A percentile compares a stretch with the other conserved stretches of the same genome.
Conservation (phyloP, 2,113 vertebrate genomes). For the Vicugna pacos region DNA sequence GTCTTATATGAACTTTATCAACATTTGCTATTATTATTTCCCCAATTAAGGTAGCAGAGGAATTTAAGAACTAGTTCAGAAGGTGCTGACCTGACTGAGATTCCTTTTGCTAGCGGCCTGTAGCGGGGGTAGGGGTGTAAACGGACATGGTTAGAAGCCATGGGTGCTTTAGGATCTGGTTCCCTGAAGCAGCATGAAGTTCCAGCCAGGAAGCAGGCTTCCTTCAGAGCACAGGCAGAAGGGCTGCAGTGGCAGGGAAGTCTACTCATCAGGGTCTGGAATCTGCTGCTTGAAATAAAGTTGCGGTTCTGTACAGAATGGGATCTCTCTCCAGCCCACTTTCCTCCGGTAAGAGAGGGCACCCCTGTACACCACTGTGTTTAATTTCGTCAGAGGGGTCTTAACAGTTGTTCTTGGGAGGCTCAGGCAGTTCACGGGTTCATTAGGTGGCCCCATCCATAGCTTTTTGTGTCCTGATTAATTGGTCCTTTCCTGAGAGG, state of each 20-base stretch:
- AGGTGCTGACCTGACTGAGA: rapidly evolving
- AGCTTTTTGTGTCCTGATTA: not conserved
- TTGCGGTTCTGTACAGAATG: not conserved
- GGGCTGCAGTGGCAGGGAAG: not conserved
- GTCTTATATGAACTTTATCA: not conserved
- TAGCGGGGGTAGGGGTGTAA: rapidly evolving
- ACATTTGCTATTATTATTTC: not conserved
- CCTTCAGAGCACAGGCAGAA: not conserved
- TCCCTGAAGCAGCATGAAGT: not conserved
- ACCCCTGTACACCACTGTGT: rapidly evolving
- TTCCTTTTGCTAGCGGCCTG: not conserved
- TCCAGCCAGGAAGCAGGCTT: not conserved
- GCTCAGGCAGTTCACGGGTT: not conserved
- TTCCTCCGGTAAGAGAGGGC: not conserved
- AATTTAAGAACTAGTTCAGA: not conserved
- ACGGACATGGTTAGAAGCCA: rapidly evolving
- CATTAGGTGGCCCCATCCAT: rapidly evolving
- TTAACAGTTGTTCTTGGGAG: not conserved
- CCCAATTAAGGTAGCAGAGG: not conserved
- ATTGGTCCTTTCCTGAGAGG: not conserved
- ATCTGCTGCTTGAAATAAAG: not conserved
- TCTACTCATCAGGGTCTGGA: rapidly evolving
- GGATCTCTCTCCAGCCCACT: not conserved
- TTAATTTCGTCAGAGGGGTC: rapidly evolving
- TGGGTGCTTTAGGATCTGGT: not conserved